Conservation (phyloP, 2,888 invertebrate species). For the Myopa testacea region DNA sequence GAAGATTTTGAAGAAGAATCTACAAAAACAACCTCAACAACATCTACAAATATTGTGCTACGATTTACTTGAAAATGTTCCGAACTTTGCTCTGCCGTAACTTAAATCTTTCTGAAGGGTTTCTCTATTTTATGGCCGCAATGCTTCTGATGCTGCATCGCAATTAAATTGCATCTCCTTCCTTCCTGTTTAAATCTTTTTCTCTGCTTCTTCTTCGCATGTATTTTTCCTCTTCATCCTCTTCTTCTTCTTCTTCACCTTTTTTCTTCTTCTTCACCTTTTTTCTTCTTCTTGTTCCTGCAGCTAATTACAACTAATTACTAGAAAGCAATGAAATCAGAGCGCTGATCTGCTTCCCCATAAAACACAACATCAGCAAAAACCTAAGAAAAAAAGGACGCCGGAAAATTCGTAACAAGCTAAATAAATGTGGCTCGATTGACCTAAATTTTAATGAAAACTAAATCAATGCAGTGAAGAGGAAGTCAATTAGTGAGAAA, state of each 20-base stretch:
- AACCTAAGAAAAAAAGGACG: neutral
- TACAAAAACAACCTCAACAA: too few relatives aligned
- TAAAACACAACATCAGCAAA: neutral
- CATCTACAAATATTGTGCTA: too few relatives aligned
- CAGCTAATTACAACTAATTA: slow-evolving; percentile 15
- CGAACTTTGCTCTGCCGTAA: too few relatives aligned
- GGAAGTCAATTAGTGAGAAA: slow-evolving; percentile 24
- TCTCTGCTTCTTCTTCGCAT: neutral
- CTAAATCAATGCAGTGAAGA: slow-evolving; percentile 36
- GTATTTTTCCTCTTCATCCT: neutral
- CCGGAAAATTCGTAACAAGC: neutral
- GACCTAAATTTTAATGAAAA: slow-evolving; percentile 30
- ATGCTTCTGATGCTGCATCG: neutral
- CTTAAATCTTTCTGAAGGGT: too few relatives aligned
- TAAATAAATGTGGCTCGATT: slow-evolving; percentile 36
- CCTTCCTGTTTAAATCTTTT: neutral
- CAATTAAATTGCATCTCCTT: neutral
- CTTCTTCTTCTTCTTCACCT: neutral
- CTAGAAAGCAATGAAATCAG: neutral
- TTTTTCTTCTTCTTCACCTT: neutral
- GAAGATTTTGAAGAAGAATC: too few relatives aligned
- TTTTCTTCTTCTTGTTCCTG: neutral
- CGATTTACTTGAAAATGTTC: too few relatives aligned
- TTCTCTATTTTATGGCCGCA: too few relatives aligned
- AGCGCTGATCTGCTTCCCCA: neutral